These are phyloP conservation scores for Amniataba percoides DNA, from an alignment of 2,797 vertebrate species.

Conservation along the genomic window DNA sequence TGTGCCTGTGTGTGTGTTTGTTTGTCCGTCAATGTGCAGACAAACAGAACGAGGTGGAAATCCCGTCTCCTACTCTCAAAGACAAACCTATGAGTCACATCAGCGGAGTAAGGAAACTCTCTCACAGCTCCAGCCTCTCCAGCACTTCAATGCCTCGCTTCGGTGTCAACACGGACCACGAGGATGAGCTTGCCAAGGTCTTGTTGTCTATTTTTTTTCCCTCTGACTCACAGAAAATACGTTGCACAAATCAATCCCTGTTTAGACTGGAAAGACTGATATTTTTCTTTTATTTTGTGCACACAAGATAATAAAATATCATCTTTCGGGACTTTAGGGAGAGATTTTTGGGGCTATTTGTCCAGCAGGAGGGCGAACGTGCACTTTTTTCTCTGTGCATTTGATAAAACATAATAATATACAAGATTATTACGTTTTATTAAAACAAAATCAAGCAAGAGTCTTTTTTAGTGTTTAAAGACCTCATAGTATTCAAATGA, in stretches of 20 bases:
- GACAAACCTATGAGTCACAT: slow-evolving; percentile 91
- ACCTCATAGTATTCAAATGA: background rate
- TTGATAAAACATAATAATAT: background rate
- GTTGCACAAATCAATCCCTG: slow-evolving; percentile 8
- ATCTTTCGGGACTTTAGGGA: background rate
- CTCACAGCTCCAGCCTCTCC: slow-evolving; percentile 86
- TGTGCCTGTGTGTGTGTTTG: slow-evolving; percentile 9
- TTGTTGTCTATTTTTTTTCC: slow-evolving; percentile 8
- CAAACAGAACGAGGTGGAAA: slow-evolving; percentile 90
- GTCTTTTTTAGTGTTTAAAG: background rate
- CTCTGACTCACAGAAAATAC: slow-evolving; percentile 29
- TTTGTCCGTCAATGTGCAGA: slow-evolving; percentile 58
- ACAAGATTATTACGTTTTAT: background rate
- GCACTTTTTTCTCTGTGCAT: background rate
- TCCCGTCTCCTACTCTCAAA: slow-evolving; percentile 88
- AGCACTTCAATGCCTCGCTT: slow-evolving; percentile 88
- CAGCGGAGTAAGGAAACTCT: slow-evolving; percentile 88
- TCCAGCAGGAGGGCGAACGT: background rate
- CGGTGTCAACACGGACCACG: slow-evolving; percentile 90
- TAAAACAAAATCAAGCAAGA: background rate
- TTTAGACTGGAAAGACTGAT: slow-evolving; percentile 9
- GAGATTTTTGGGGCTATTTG: background rate
- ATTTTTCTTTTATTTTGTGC: background rate
- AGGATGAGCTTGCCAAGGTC: slow-evolving; percentile 90
- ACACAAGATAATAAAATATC: background rate